Evolutionary conservation across 2,888 invertebrate genomes (phyloP).

Genomic region (Siphlonurus alternatus): DNA sequence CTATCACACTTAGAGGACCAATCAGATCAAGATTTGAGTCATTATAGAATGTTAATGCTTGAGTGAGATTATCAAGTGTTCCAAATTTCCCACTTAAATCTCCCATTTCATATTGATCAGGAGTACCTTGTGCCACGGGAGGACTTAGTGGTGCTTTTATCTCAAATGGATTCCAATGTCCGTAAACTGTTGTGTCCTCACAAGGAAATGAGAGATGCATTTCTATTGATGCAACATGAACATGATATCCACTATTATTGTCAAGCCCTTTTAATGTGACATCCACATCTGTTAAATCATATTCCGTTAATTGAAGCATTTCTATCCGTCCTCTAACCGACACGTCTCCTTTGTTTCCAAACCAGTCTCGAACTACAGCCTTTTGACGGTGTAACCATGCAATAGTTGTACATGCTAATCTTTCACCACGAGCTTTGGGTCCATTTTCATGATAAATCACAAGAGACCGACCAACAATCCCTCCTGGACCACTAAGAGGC

Average conservation of each 20-base stretch:
- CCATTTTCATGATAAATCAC: slow-evolving; percentile 78
- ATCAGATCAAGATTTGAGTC: slow-evolving; percentile 69
- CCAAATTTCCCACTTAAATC: slow-evolving; percentile 80
- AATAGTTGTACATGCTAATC: slow-evolving; percentile 71
- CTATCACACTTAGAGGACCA: slow-evolving; percentile 64
- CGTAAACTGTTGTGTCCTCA: slow-evolving; percentile 62
- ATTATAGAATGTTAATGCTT: slow-evolving; percentile 34
- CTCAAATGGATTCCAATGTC: slow-evolving; percentile 71
- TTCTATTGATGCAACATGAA: slow-evolving; percentile 72
- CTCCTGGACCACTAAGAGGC: slow-evolving; percentile 55
- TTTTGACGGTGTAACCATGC: slow-evolving; percentile 58
- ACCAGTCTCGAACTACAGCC: slow-evolving; percentile 76
- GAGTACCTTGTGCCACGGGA: slow-evolving; percentile 45
- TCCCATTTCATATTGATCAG: slow-evolving; percentile 75
- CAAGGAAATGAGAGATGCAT: slow-evolving; percentile 75
- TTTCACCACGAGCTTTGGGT: slow-evolving; percentile 71
- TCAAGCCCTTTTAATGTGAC: slow-evolving; percentile 54
- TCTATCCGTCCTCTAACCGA: slow-evolving; percentile 50
- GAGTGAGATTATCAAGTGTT: slow-evolving; percentile 39
- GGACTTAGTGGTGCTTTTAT: slow-evolving; percentile 47
- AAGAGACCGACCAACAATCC: slow-evolving; percentile 62
- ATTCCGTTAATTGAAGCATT: slow-evolving; percentile 70
- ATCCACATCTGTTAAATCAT: slow-evolving; percentile 63
- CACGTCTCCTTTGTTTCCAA: slow-evolving; percentile 42
- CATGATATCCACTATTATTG: slow-evolving; percentile 54